Evolutionary conservation across 2,888 invertebrate species (phyloP), one percentile per base, ranked within the genome.

Genomic region (Seira ritae): DNA sequence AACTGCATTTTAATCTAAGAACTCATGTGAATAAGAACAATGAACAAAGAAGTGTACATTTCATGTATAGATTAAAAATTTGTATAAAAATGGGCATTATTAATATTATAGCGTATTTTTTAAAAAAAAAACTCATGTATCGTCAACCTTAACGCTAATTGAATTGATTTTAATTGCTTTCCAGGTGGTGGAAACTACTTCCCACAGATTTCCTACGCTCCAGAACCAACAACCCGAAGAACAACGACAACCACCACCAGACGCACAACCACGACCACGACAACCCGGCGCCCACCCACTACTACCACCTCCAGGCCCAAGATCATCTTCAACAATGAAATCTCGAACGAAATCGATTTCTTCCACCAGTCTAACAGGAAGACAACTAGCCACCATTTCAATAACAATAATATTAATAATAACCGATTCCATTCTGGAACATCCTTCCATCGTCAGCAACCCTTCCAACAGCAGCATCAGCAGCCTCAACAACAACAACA

Each of bases 271-370:
- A 83, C 82, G 0, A 80, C 85, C 1, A 86, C 84, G 3, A 82
- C 85, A 42, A 80, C 77, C 1, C 72, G 55, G 1, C 23, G 67
- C 17, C 42, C 85, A 3, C 67, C 84, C 17, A 75, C 77, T n/a
- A 72, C 83, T 1, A 78, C 84, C 15, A 84, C 82, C 6, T 79
- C 85, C 20, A 78, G 74, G 19, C 60, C 80, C 8, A 74, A 81
- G 68, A 86, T 86, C 10, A 65, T 84, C 46, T 88, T 86, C 75
- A 88, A 88, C 72, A 88, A 89, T 62, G 86, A 88, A 60, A 88
- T 88, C 22, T 85, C 87, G 1, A 89, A 89, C 73, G 89, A 89
- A 65, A 84, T 88, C 22, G 85, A 50, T 66, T 2, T 50, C 42
- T 50, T 81, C 71, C 69, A 62, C 22, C 55, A 31, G n/a, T n/a